Percentiles rank a stretch among this genome's conserved stretches.
phyloP scores from a whole-genome alignment of 2,113 vertebrate species.

The Etia nguti region DNA sequence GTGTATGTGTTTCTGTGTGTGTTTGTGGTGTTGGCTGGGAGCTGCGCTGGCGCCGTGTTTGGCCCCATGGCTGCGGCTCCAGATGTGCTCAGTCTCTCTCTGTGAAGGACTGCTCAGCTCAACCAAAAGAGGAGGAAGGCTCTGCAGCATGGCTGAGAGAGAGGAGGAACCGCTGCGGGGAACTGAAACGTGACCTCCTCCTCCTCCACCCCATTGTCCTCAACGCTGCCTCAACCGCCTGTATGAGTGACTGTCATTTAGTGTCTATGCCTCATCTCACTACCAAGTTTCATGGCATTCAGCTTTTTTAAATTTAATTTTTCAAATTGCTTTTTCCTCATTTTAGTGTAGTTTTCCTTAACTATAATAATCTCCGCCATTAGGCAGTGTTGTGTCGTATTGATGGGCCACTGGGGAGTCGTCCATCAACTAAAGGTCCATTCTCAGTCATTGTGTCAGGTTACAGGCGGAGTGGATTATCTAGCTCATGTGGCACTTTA shows the following conservation, averaged over 20 bases:
- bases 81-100: constrained; percentile 66
- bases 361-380: background rate
- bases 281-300: background rate
- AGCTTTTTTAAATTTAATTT: background rate
- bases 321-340: background rate
- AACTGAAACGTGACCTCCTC: constrained; percentile 36
- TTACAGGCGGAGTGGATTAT: constrained; percentile 67
- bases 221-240: background rate
- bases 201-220: background rate
- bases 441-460: constrained; percentile 31
- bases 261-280: background rate
- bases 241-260: background rate
- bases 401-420: constrained; percentile 51
- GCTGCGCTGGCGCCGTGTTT: constrained; percentile 62
- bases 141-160: background rate
- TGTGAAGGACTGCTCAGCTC: constrained; percentile 13
- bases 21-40: constrained; percentile 43
- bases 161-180: background rate
- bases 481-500: constrained; percentile 24
- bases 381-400: constrained; percentile 1
- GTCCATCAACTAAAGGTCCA: constrained; percentile 47
- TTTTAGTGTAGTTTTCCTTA: background rate
- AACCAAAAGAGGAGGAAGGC: background rate
- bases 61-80: constrained; percentile 50
- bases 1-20: constrained; percentile 20